A percentile compares a stretch with the other conserved stretches of the same genome.
These are phyloP conservation scores for Baronia brevicornis DNA, from an alignment of 2,888 invertebrate genomes.

Conservation along the genomic window DNA sequence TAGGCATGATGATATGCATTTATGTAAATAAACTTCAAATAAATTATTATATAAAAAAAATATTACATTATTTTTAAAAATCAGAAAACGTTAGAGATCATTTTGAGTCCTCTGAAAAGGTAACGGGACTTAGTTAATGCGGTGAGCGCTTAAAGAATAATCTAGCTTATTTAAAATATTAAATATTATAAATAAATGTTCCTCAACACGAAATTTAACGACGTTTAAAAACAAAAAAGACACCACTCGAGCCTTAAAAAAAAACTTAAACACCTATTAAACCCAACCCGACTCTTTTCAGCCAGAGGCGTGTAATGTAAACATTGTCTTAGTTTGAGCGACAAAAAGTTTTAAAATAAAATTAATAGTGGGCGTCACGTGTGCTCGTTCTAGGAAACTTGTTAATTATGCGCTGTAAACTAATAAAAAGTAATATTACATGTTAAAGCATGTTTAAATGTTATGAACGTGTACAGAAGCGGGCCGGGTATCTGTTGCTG, in stretches of 20 bases:
- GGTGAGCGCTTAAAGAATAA: not conserved
- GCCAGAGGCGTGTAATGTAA: constrained; percentile 22
- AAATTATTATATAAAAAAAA: constrained; percentile 4
- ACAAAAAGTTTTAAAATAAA: constrained; percentile 48
- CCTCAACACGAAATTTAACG: constrained; percentile 25
- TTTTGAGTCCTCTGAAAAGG: no score
- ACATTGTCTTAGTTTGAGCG: constrained; percentile 29
- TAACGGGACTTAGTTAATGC: no score
- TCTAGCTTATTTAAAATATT: constrained; percentile 1
- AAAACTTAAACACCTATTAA: constrained; percentile 47
- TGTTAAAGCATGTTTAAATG: constrained; percentile 16
- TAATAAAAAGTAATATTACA: constrained; percentile 51
- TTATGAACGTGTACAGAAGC: constrained; percentile 3
- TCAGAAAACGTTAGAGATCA: no score
- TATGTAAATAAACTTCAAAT: no score
- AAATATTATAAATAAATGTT: constrained; percentile 15
- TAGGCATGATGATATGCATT: no score
- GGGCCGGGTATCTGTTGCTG: not conserved
- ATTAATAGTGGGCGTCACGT: constrained; percentile 42
- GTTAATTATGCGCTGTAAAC: constrained; percentile 62
- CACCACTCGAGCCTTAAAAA: constrained; percentile 23
- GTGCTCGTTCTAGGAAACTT: constrained; percentile 55
- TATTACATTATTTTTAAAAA: not conserved
- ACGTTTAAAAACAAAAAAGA: constrained; percentile 22
- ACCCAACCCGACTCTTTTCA: constrained; percentile 30